Conservation (phyloP, 2,113 vertebrate species). For the Lichenostomus cassidix region DNA sequence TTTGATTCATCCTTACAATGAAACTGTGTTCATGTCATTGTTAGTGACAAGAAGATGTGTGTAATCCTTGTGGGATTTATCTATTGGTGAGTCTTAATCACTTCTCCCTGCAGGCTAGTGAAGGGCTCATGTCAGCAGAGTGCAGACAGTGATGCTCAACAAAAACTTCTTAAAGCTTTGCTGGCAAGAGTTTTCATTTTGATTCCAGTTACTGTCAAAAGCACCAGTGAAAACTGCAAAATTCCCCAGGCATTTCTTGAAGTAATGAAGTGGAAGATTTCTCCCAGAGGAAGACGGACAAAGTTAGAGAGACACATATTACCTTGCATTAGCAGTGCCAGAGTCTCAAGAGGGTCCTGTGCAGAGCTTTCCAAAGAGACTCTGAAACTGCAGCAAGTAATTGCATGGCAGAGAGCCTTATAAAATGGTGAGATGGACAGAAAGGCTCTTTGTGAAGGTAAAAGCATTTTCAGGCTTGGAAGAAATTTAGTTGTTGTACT, state of each 20-base stretch:
- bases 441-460: neutral
- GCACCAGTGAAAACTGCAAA: neutral
- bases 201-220: slow-evolving; percentile 35
- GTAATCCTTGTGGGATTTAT: slow-evolving; percentile 33
- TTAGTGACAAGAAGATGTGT: slow-evolving; percentile 15
- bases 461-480: neutral
- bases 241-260: slow-evolving; percentile 8
- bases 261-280: slow-evolving; percentile 24
- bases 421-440: neutral
- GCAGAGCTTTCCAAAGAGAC: neutral
- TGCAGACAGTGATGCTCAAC: neutral
- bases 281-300: neutral
- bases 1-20: slow-evolving; percentile 37
- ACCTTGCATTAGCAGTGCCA: neutral
- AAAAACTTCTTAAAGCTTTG: slow-evolving; percentile 15
- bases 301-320: neutral
- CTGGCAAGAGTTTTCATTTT: neutral
- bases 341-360: neutral
- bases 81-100: slow-evolving; percentile 26
- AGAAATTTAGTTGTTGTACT: neutral
- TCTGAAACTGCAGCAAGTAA: neutral
- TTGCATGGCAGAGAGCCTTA: neutral
- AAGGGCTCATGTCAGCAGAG: slow-evolving; percentile 11
- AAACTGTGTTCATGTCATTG: neutral
- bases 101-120: neutral